Percentiles rank a stretch among this genome's conserved stretches.
Evolutionary conservation across 2,888 invertebrate genomes (phyloP).

Genomic region (Dysmachus trigonus): DNA sequence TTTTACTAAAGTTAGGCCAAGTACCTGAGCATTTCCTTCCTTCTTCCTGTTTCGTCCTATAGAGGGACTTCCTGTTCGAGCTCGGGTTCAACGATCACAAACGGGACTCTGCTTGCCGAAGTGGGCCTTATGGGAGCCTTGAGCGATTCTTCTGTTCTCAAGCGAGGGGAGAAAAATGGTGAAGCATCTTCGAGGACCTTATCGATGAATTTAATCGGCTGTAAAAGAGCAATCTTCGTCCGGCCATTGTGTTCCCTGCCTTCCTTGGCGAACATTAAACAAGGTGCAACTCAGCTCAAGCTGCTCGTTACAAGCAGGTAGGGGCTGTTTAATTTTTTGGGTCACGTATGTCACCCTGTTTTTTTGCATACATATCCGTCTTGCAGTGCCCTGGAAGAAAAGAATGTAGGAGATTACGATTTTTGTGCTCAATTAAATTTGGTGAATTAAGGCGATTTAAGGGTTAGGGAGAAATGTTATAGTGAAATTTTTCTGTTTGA

Average conservation of each 20-base stretch:
- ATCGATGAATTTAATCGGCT: constrained; percentile 12
- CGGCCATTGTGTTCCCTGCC: neutral
- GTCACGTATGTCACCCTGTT: neutral
- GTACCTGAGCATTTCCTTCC: constrained; percentile 5
- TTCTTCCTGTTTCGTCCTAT: neutral
- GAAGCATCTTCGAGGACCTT: neutral
- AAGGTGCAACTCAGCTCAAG: neutral
- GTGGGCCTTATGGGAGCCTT: neutral
- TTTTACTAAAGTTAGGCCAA: neutral
- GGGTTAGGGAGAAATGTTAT: neutral
- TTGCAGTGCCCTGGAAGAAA: neutral
- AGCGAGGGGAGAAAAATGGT: neutral
- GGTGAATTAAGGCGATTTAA: neutral
- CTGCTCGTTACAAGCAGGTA: neutral
- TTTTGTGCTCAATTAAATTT: constrained; percentile 18
- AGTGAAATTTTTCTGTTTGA: neutral
- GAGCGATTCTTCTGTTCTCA: neutral
- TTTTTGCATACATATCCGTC: neutral
- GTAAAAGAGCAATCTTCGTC: constrained; percentile 7
- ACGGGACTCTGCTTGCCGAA: neutral
- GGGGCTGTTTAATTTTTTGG: neutral
- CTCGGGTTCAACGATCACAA: neutral
- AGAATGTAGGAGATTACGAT: neutral
- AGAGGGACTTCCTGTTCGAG: neutral
- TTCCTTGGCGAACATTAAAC: neutral